Evolutionary conservation across 2,113 vertebrate genomes (phyloP).

Genomic region (Coracopsis vasa): DNA sequence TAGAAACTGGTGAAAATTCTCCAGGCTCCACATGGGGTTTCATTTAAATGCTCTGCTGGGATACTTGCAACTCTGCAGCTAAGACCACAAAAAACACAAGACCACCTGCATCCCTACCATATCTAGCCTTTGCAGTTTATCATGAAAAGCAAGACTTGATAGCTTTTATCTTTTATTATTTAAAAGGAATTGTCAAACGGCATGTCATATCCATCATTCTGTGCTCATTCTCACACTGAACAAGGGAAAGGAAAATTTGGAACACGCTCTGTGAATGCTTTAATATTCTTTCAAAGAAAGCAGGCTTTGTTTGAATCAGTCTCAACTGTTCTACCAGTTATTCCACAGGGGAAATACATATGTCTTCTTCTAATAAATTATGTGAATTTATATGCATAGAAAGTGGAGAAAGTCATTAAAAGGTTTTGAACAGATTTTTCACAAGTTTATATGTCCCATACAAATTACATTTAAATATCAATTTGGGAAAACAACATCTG

Average conservation of each 20-base stretch:
- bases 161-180: conserved; percentile 35
- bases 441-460: not conserved
- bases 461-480: not conserved
- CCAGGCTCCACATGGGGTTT: not conserved
- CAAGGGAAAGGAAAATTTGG: conserved; percentile 6
- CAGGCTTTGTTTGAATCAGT: conserved; percentile 11
- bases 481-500: conserved; percentile 26
- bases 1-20: not conserved
- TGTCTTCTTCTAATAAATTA: not conserved
- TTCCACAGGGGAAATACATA: not conserved
- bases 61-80: not conserved
- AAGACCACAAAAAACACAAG: not conserved
- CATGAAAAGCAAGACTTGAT: not conserved
- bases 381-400: conserved; percentile 12
- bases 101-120: not conserved
- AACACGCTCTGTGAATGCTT: not conserved
- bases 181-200: not conserved
- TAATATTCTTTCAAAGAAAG: conserved; percentile 26
- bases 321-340: not conserved
- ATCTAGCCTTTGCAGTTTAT: conserved; percentile 17
- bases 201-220: conserved; percentile 14
- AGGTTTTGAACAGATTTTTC: conserved; percentile 26
- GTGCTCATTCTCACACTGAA: not conserved
- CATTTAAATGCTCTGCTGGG: not conserved
- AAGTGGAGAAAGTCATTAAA: conserved; percentile 21